Conservation (phyloP, 2,888 invertebrate species). For the Zeuzera pyrina region DNA sequence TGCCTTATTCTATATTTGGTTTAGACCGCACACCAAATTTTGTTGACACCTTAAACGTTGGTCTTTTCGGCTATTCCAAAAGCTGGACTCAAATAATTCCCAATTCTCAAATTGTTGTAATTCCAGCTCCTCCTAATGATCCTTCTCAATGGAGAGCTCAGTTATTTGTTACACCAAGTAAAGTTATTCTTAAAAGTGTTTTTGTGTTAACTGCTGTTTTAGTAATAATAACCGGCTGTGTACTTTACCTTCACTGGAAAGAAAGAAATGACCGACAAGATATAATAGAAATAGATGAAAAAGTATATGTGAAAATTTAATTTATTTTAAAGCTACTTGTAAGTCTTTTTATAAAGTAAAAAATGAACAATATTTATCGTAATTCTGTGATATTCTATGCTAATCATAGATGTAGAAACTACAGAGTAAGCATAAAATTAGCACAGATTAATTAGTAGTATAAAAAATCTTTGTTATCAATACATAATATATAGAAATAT, state of each 20-base stretch:
- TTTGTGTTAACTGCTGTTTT: constrained; percentile 91
- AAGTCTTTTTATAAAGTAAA: neutral
- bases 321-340: neutral
- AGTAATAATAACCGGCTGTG: constrained; percentile 86
- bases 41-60: constrained; percentile 90
- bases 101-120: constrained; percentile 97
- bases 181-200: constrained; percentile 92
- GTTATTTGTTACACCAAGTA: constrained; percentile 95
- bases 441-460: neutral
- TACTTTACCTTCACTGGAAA: constrained; percentile 90
- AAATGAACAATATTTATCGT: neutral
- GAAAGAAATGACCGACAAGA: constrained; percentile 76
- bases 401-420: neutral
- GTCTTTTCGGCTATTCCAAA: constrained; percentile 78
- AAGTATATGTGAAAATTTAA: constrained; percentile 58
- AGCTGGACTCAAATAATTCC: constrained; percentile 96
- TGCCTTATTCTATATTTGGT: constrained; percentile 97
- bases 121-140: constrained; percentile 86
- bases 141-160: constrained; percentile 91
- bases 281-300: constrained; percentile 61
- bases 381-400: neutral
- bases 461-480: too few species aligned
- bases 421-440: neutral
- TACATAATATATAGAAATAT: neutral
- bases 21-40: constrained; percentile 99